phyloP scores from a whole-genome alignment of 2,113 vertebrate genomes.

The Bungarus multicinctus region DNA sequence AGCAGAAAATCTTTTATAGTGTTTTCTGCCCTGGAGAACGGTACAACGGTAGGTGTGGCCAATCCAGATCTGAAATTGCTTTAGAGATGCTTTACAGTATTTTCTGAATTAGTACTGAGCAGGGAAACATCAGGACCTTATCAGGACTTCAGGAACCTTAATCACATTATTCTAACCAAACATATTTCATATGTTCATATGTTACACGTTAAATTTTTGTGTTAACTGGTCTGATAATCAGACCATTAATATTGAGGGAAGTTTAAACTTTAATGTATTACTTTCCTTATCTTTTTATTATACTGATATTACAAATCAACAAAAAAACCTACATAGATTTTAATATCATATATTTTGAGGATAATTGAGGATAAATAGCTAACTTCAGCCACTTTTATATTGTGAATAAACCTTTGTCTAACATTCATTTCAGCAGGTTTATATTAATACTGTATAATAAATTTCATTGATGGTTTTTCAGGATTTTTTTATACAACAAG shows the following conservation, averaged over 20 bases:
- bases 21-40: neutral
- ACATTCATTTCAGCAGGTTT: neutral
- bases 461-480: neutral
- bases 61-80: neutral
- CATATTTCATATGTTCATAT: constrained; percentile 3
- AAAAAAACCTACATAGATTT: too few species aligned
- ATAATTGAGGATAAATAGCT: neutral
- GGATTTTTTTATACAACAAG: neutral
- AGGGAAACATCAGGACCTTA: neutral
- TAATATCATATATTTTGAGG: too few species aligned
- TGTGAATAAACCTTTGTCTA: neutral
- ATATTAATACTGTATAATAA: neutral
- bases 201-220: neutral
- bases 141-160: neutral
- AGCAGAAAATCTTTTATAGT: neutral
- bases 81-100: neutral
- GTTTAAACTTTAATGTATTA: neutral
- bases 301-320: neutral
- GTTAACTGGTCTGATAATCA: constrained; percentile 11
- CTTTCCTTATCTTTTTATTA: neutral
- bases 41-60: neutral
- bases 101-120: neutral
- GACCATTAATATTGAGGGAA: constrained; percentile 24
- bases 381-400: neutral
- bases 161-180: neutral